phyloP scores from a whole-genome alignment of 2,113 vertebrate genomes.

The Indicator indicator region DNA sequence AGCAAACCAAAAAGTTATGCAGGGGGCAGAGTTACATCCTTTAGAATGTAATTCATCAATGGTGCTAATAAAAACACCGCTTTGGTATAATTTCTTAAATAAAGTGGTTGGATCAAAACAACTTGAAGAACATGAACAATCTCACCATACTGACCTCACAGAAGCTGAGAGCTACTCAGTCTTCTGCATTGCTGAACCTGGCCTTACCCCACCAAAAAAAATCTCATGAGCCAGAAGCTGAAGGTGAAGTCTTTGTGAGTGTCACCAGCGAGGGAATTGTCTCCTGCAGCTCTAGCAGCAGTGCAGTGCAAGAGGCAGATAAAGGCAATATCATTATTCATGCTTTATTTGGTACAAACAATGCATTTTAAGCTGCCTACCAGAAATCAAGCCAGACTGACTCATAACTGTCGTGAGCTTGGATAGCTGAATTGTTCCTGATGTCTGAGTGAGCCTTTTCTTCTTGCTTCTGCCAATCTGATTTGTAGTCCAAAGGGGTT shows the following conservation, averaged over 20 bases:
- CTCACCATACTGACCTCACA: neutral
- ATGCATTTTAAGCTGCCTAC: constrained; percentile 22
- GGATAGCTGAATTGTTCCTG: constrained; percentile 16
- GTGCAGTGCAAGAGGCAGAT: neutral
- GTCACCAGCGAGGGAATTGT: neutral
- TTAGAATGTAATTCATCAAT: neutral
- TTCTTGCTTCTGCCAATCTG: neutral
- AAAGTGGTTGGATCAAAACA: neutral
- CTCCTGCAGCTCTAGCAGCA: neutral
- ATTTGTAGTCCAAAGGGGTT: constrained; percentile 9
- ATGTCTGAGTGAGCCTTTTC: constrained; percentile 1
- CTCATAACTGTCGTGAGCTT: neutral
- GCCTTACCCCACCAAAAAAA: neutral
- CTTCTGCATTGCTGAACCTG: neutral
- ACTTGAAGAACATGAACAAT: neutral
- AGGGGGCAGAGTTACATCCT: neutral
- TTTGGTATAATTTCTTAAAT: neutral
- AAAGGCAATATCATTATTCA: neutral
- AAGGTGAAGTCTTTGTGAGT: neutral
- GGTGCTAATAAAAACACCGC: neutral
- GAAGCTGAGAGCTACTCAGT: neutral
- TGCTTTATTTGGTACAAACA: constrained; percentile 28
- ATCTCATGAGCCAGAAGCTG: neutral
- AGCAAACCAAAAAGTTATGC: neutral
- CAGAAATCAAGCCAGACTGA: constrained; percentile 22